phyloP scores from a whole-genome alignment of 2,113 vertebrate species.

The Delphinapterus leucas region DNA sequence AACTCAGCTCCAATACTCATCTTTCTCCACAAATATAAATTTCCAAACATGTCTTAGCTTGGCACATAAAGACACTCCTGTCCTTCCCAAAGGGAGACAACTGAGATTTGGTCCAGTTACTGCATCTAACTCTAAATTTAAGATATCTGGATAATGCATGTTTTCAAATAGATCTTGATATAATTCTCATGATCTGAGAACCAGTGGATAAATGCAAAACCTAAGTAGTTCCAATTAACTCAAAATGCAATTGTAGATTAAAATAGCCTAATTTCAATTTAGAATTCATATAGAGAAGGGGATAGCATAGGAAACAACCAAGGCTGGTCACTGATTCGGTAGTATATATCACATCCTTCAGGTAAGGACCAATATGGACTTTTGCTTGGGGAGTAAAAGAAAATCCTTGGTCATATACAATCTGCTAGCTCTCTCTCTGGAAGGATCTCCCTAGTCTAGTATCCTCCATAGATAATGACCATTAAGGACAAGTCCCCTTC shows the following conservation, averaged over 20 bases:
- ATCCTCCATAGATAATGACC: background rate
- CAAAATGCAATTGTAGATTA: background rate
- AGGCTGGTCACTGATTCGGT: background rate
- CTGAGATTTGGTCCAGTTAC: background rate
- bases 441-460: background rate
- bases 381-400: background rate
- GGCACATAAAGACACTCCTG: background rate
- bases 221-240: background rate
- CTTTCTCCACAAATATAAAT: background rate
- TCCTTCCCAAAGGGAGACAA: background rate
- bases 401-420: background rate
- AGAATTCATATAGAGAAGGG: background rate
- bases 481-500: background rate
- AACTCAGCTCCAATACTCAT: background rate
- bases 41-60: background rate
- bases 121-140: background rate
- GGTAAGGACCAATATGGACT: background rate
- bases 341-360: background rate
- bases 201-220: background rate
- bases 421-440: background rate
- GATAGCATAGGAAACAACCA: background rate
- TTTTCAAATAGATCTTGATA: background rate
- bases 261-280: slow-evolving; percentile 17
- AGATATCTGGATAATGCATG: background rate
- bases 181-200: background rate